Evolutionary conservation across 1,140 invertebrate genomes (phyloP), one percentile per base, ranked within the genome.

Genomic region (Brachionus paranguensis): DNA sequence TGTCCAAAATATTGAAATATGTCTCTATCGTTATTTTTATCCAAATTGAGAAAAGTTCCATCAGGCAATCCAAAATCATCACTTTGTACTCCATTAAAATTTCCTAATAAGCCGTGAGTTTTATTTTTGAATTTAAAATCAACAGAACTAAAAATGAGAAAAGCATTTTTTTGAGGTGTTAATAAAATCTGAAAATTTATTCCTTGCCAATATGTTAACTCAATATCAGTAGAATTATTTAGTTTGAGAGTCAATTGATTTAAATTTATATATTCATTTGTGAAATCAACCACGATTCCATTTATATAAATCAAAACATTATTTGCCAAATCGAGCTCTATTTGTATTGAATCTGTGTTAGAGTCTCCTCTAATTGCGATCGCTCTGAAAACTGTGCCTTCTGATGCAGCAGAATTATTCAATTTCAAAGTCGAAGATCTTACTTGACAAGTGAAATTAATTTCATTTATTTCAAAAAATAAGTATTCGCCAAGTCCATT

Each of bases 401-500:
- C 79, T n/a, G 64, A 53, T 27, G 14, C 10, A 2, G 37, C 43
- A 1, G 68, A 79, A 29, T 68, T 29, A 12, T n/a, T 43, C 0
- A 14, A 17, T 37, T 29, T 50, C 5, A 70, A 76, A 37, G 47
- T 20, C 8, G 50, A 74, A 14, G 84, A 76, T 20, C 85, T 64
- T 14, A 84, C 81, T 84, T 86, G 85, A n/a, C 85, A n/a, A 33
- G 68, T 76, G 55, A 86, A 81, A 17, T 45, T 83, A n/a, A 55
- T 50, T 29, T 65, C 27, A 7, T 29, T 50, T 17, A 85, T 43
- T n/a, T 29, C 50, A 60, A 79, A 79, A 20, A 85, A 68, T 3
- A 68, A 84, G 41, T 84, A 86, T 64, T 86, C 86, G 12, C 86
- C 86, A 60, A 64, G 78, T 41, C 86, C 86, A 83, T 86, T 86